phyloP scores from a whole-genome alignment of 2,888 invertebrate species.

The Drosophila maculinotata region DNA sequence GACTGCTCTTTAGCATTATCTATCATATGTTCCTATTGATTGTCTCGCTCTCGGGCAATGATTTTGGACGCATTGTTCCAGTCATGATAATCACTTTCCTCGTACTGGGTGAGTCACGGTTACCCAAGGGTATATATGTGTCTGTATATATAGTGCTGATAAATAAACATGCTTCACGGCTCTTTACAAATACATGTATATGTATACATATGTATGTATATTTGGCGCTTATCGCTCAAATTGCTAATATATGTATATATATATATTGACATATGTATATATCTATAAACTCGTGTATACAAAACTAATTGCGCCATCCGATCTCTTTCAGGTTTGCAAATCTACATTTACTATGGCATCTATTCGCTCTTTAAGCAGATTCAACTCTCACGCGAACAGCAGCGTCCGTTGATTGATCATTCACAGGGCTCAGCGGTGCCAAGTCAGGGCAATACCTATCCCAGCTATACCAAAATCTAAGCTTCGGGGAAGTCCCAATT shows the following conservation, averaged over 20 bases:
- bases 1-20: conserved; percentile 39
- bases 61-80: not conserved
- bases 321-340: conserved; percentile 53
- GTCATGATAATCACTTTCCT: conserved; percentile 31
- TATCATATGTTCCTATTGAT: conserved; percentile 40
- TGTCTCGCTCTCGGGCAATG: fast-evolving
- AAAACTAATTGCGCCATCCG: conserved; percentile 13
- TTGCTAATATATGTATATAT: not conserved
- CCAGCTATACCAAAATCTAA: conserved; percentile 76
- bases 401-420: conserved; percentile 54
- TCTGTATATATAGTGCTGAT: not conserved
- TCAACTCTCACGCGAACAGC: conserved; percentile 63
- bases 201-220: not conserved
- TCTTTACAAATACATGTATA: not conserved
- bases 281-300: not conserved
- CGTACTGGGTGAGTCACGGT: conserved; percentile 63
- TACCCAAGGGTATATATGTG: not conserved
- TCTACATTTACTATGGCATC: conserved; percentile 67
- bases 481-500: not conserved
- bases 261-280: not conserved
- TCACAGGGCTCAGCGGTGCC: not conserved
- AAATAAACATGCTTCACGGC: not conserved
- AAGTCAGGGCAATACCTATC: conserved; percentile 45
- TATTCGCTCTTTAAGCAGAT: conserved; percentile 75
- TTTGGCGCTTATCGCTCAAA: not conserved